phyloP scores from a whole-genome alignment of 2,113 vertebrate species.

The Triplophysa rosa region DNA sequence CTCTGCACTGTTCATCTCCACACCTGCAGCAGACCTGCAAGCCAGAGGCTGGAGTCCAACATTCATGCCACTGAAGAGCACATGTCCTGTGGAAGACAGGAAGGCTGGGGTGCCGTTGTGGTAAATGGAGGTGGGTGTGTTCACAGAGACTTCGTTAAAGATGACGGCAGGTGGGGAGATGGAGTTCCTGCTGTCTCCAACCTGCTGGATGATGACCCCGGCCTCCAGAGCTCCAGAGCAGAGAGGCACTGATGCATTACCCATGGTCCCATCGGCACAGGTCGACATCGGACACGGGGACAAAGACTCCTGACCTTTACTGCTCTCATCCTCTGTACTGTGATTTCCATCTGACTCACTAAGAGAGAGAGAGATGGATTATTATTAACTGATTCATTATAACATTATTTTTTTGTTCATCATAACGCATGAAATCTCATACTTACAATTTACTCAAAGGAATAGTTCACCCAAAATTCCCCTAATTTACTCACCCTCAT shows the following conservation, averaged over 20 bases:
- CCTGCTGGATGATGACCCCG: slow-evolving; percentile 87
- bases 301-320: slow-evolving; percentile 93
- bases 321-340: slow-evolving; percentile 97
- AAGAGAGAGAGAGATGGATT: slow-evolving; percentile 6
- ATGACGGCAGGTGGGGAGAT: slow-evolving; percentile 79
- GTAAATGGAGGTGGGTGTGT: slow-evolving; percentile 3
- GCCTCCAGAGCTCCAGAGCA: slow-evolving; percentile 76
- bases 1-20: slow-evolving; percentile 78
- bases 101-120: slow-evolving; percentile 82
- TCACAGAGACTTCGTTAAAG: slow-evolving; percentile 84
- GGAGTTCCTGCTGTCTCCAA: slow-evolving; percentile 89
- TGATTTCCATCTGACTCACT: slow-evolving; percentile 98
- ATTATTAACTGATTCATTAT: not conserved
- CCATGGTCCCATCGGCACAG: slow-evolving; percentile 79
- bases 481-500: too few relatives aligned
- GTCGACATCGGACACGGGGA: slow-evolving; percentile 87
- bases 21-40: slow-evolving; percentile 63
- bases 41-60: slow-evolving; percentile 26
- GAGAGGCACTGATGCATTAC: slow-evolving; percentile 74
- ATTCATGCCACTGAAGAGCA: slow-evolving; percentile 21
- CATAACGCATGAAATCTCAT: too few relatives aligned
- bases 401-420: too few relatives aligned
- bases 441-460: too few relatives aligned
- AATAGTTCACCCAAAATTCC: too few relatives aligned
- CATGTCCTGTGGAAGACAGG: slow-evolving; percentile 68